Conservation (phyloP, 2,797 vertebrate genomes). For the Acipenser oxyrinchus region DNA sequence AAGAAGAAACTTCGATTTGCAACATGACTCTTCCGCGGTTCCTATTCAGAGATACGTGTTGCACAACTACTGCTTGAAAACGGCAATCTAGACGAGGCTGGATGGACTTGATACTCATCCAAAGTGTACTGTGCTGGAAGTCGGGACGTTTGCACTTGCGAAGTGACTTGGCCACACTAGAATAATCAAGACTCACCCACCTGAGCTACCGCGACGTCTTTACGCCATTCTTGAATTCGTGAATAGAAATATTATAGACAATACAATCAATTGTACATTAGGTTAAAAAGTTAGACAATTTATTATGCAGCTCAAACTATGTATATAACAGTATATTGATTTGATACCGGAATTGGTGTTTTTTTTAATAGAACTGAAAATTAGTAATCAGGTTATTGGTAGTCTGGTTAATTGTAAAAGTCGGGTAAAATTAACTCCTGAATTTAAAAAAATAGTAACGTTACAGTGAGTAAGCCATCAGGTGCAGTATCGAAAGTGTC, state of each 20-base stretch:
- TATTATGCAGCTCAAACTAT: conserved; percentile 6
- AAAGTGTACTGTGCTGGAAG: not conserved
- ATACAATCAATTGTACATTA: not conserved
- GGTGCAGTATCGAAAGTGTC: conserved; percentile 30
- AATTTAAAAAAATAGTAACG: conserved; percentile 12
- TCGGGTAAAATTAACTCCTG: not conserved
- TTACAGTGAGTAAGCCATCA: conserved; percentile 23
- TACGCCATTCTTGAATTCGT: not conserved
- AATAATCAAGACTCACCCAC: not conserved
- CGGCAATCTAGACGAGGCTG: not conserved
- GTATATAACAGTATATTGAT: conserved; percentile 34
- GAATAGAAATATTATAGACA: not conserved
- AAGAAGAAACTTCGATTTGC: not conserved
- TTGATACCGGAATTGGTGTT: conserved; percentile 4
- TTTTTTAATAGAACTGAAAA: not conserved
- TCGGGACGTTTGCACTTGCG: not conserved
- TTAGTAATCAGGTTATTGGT: not conserved
- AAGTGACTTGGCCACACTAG: not conserved
- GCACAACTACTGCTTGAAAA: not conserved
- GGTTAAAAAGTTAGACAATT: not conserved
- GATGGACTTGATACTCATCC: not conserved
- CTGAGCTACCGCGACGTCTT: not conserved
- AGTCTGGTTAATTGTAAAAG: not conserved
- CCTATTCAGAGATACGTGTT: not conserved
- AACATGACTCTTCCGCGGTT: not conserved